Base-by-base conservation (phyloP, 64 coral and sea anemone genomes). In the Actinia tenebrosa region DNA sequence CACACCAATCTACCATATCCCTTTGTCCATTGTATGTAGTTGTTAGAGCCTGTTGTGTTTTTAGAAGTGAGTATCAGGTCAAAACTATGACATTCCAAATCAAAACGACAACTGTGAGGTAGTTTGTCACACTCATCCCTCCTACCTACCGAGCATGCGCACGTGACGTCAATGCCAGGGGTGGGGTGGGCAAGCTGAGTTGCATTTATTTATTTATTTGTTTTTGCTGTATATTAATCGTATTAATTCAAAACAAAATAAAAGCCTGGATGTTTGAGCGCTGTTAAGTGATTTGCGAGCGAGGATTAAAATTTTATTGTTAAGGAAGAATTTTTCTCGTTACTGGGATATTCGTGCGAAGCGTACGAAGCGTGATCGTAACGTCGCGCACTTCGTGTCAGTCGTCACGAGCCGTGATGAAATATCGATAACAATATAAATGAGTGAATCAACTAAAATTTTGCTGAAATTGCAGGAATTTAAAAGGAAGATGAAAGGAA, bases 131-230 rank as follows among this genome's bases (percentile, higher is more conserved):
- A 81, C 44, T 37, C 15, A 81, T 16, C 79, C 79, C 53, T 26
- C 79, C 79, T 81, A 50, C 79, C 16, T 50, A 50, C 17, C 17
- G 79, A 81, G 79, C 79, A 81, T 81, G 79, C 79, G 79, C 37
- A 69, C 14, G 79, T 81, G 79, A 81, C 79, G 50, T 45, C 79
- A 53, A 44, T 17, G 15, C 13, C 3, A 81, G 79, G 79, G 79
- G 79, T 81, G 79, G 79, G 79, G 79, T 81, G 50, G 69, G 69
- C 27, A 14, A 75, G 10, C 56, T 58, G 14, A 2, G 25, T 7
- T 75, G 10, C 13, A 23, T 66, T 66, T 23, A 66, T 75, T 72
- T 37, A 5, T 72, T 10, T 37, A 15, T 30, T 72, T 2, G 4
- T 71, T 72, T 72, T 72, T 27, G 10, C 10, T 13, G 10, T 25